Base-by-base conservation (phyloP, 1,140 invertebrate genomes). In the Drosophila kanapiae region DNA sequence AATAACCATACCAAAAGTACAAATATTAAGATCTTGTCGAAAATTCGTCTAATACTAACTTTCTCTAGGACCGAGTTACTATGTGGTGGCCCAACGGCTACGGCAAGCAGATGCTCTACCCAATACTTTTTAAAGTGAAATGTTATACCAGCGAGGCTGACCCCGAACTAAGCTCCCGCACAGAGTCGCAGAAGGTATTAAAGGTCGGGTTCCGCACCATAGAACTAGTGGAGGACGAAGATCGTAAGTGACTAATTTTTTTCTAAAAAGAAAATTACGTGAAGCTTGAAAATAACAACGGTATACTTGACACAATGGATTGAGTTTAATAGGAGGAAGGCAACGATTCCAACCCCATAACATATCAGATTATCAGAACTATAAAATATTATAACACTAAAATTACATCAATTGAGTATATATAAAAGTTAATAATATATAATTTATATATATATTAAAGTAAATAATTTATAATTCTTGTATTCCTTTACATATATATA, bases 21-120 rank as follows among this genome's bases (percentile, higher is more conserved):
- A 27, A 38, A 0, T 13, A 9, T 31, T 8, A 16, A 6, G 5
- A 9, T 11, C 6, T 64, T 11, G 35, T 45, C 10, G 13, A 18
- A 29, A 11, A 60, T 1, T 45, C 1, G 27, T 3, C 23, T 63
- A 29, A 58, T 40, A 13, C 33, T 14, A 7, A 58, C 8, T 37
- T 48, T 29, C 48, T 11, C 11, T 45, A 91, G 91, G 77, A 76
- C n/a, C 62, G 47, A 1, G 77, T 92, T 0, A 79, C 95, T 47
- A 84, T 94, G 10, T 99, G 98, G 98, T 99, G 98, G 98, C 98
- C 98, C 0, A 98, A 98, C 93, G 98, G 98, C 35, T 97, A 97
- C 91, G 98, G 98, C 14, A 90, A 94, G 13, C 98, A 97, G 92
- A 93, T 93, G 2, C 93, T 99, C 1, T 99, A 99, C 82, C 91